Evolutionary conservation across 2,888 invertebrate genomes (phyloP), one percentile per base, ranked within the genome.

Genomic region (Geotrupes spiniger): DNA sequence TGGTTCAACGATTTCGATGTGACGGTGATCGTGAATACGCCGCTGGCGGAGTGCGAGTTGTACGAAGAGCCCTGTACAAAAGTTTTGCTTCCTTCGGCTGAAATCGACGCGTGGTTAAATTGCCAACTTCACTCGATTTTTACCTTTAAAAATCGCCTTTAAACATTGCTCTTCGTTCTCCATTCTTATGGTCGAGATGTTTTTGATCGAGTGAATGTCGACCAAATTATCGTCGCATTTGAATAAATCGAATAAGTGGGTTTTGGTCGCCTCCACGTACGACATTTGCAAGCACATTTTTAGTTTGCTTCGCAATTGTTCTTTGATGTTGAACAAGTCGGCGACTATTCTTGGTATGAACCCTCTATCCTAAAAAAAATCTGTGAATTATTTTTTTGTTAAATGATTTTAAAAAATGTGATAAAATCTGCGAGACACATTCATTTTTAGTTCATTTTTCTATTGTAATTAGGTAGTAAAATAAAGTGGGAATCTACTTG

Each of bases 1-100:
- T 61, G 57, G 46, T 63, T 60, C 27, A 58, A 49, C 33, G 65
- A 60, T 56, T 55, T 63, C 3, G 53, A 58, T 4, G 57, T 60
- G 17, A 74, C 59, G 36, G 69, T 63, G 52, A 75, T 65, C 9
- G 74, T 75, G 21, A 74, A 61, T 14, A 75, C 63, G 14, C 68
- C 65, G 12, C 68, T 72, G n/a, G 63, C 65, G 17, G 67, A 50
- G 59, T 76, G 71, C 3, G 74, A 68, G 14, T 63, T 58, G 51
- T 72, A 74, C 6, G 53, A 44, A 8, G 59, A 52, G 36, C 58
- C 59, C 26, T 58, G 51, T 1, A 62, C 54, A 28, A 67, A 59
- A 25, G 63, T 59, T 59, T 74, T 70, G 37, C 68, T 62, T 2
- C 66, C 65, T 65, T 76, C 75, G 11, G 64, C 73, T 69, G 49